Evolutionary conservation across 2,888 invertebrate species (phyloP), one percentile per base, ranked within the genome.

Genomic region (Lasioglossum vierecki): DNA sequence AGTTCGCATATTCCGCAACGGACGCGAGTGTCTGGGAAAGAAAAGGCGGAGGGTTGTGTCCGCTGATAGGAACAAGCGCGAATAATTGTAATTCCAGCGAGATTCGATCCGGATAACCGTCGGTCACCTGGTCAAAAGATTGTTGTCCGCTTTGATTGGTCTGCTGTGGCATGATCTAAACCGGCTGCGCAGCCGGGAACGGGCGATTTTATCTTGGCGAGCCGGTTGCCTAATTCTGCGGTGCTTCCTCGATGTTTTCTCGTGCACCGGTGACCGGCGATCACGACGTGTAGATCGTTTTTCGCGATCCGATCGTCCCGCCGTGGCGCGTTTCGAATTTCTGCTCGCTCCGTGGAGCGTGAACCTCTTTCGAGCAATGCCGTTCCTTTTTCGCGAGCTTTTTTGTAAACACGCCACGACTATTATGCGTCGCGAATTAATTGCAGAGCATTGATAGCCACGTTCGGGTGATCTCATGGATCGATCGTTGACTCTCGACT

Each of bases 221-320:
- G 15, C 46, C n/a, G n/a, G 75, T 83, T 82, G 77, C 75, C 30
- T n/a, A 82, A 87, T 79, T 70, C 18, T 46, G 26, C 44, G 80
- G n/a, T 76, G 73, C 83, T 86, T 86, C 86, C 80, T 71, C 70
- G 35, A 71, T 49, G 39, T 60, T 82, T 79, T 76, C 79, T 77
- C 57, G 53, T 80, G 79, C 76, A 77, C 73, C 82, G 39, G n/a
- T 66, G 63, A 68, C 53, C 72, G 53, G 41, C 49, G 46, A 80
- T 85, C 76, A 26, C 68, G 13, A 15, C 18, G 53, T 72, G 35
- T 60, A 66, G 70, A 85, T 84, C 76, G 39, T 73, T 85, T 77
- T 82, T 82, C 79, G 66, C 74, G 70, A 83, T 82, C 53, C 15
- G 6, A n/a, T 15, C 35, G 49, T 49, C 6, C 35, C 53, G 13